These are phyloP conservation scores for Hirtodrosophila confusa DNA, from an alignment of 2,888 invertebrate genomes.

Conservation along the genomic window DNA sequence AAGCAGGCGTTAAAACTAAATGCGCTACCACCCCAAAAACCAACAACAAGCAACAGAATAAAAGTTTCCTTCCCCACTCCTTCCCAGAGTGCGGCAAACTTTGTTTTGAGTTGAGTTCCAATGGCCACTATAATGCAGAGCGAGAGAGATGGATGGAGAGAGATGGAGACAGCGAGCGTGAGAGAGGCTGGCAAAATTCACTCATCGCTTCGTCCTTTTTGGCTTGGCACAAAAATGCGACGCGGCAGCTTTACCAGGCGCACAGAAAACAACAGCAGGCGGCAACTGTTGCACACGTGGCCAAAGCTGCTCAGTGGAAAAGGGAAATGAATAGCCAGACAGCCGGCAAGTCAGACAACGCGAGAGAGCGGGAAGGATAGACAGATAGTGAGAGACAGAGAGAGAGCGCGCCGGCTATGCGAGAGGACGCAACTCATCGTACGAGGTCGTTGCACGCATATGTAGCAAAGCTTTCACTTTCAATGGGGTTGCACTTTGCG, in stretches of 20 bases:
- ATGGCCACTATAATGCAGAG: constrained; percentile 43
- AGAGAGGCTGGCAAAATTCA: constrained; percentile 43
- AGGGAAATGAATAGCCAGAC: constrained; percentile 71
- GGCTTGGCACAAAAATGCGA: constrained; percentile 76
- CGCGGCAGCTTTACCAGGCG: constrained; percentile 70
- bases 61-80: constrained; percentile 19
- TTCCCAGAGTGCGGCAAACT: constrained; percentile 42
- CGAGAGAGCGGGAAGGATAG: constrained; percentile 1
- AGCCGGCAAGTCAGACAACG: constrained; percentile 12
- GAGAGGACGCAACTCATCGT: constrained; percentile 25
- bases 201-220: constrained; percentile 80
- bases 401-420: constrained; percentile 6
- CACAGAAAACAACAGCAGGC: constrained; percentile 53
- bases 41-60: constrained; percentile 10
- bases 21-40: constrained; percentile 18
- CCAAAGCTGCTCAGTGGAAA: constrained; percentile 47
- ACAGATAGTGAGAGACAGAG: constrained; percentile 4
- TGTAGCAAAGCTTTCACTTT: constrained; percentile 67
- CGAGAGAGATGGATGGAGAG: constrained; percentile 5
- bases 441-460: constrained; percentile 75
- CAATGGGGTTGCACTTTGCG: constrained; percentile 48
- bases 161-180: constrained; percentile 7
- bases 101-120: constrained; percentile 70
- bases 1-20: constrained; percentile 59
- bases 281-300: constrained; percentile 69